phyloP scores from a whole-genome alignment of 2,113 vertebrate species.

The Helogale parvula region DNA sequence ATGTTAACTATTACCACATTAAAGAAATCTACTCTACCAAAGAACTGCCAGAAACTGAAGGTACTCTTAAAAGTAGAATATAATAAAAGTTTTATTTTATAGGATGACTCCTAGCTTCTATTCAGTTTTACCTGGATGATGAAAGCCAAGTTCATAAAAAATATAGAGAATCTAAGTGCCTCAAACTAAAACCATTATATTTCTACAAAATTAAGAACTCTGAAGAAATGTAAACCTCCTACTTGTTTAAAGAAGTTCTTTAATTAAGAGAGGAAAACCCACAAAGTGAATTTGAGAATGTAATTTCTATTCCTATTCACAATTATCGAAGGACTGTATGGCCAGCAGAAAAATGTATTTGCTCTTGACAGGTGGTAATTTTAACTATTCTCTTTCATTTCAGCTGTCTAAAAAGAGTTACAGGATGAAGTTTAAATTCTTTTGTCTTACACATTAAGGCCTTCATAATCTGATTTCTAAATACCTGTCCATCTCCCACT shows the following conservation, averaged over 20 bases:
- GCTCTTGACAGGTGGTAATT: not conserved
- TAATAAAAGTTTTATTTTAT: slow-evolving; percentile 33
- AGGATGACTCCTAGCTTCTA: slow-evolving; percentile 24
- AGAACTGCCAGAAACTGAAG: not conserved
- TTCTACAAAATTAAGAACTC: slow-evolving; percentile 31
- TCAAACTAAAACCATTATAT: slow-evolving; percentile 3
- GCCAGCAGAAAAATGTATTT: not conserved
- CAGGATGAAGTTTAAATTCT: slow-evolving; percentile 12
- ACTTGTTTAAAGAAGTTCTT: slow-evolving; percentile 28
- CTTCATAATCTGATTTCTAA: slow-evolving; percentile 19
- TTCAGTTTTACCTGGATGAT: not conserved
- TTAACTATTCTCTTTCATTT: not conserved
- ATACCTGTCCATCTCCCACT: not conserved
- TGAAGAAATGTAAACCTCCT: not conserved
- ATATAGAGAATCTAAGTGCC: slow-evolving; percentile 8
- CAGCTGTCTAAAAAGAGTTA: not conserved
- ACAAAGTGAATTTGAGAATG: slow-evolving; percentile 20
- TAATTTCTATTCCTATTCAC: slow-evolving; percentile 1
- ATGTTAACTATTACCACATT: too few relatives aligned
- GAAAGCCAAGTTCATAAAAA: not conserved
- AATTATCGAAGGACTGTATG: not conserved
- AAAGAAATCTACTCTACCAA: not conserved
- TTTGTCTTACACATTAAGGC: not conserved
- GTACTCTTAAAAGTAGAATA: not conserved
- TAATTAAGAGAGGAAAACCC: not conserved